These are phyloP conservation scores for Spodoptera picta DNA, from an alignment of 2,888 invertebrate genomes.

Conservation along the genomic window DNA sequence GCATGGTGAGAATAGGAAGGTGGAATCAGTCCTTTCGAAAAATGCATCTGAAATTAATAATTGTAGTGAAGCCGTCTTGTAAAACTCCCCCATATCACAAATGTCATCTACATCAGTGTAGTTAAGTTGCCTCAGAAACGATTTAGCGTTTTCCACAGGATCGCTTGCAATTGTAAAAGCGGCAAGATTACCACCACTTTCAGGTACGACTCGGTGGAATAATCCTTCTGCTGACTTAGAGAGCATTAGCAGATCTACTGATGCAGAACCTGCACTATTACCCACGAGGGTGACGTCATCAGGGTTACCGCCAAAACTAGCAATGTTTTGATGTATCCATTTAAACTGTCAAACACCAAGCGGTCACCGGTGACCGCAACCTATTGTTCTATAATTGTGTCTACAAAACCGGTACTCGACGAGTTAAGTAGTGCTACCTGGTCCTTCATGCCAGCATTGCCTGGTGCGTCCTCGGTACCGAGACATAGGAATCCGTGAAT, in stretches of 20 bases:
- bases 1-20: slow-evolving; percentile 58
- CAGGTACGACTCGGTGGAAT: slow-evolving; percentile 65
- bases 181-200: slow-evolving; percentile 62
- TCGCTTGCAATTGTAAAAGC: slow-evolving; percentile 61
- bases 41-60: slow-evolving; percentile 48
- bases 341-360: too few species aligned
- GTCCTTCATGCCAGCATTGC: slow-evolving; percentile 71
- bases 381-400: too few species aligned
- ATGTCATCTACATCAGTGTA: slow-evolving; percentile 62
- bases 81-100: slow-evolving; percentile 67
- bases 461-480: slow-evolving; percentile 62
- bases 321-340: slow-evolving; percentile 69
- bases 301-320: slow-evolving; percentile 66
- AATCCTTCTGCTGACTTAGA: slow-evolving; percentile 62
- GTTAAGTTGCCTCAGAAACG: slow-evolving; percentile 56
- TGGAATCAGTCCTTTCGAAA: slow-evolving; percentile 48
- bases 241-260: slow-evolving; percentile 61
- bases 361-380: too few species aligned
- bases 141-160: slow-evolving; percentile 64
- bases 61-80: slow-evolving; percentile 60
- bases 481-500: slow-evolving; percentile 62
- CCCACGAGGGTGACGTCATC: slow-evolving; percentile 66
- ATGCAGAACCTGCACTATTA: slow-evolving; percentile 61
- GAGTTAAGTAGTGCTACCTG: slow-evolving; percentile 63
- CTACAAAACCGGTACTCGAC: too few species aligned